These are phyloP conservation scores for Pararge aegeria DNA, from an alignment of 1,140 invertebrate genomes.

Conservation along the genomic window DNA sequence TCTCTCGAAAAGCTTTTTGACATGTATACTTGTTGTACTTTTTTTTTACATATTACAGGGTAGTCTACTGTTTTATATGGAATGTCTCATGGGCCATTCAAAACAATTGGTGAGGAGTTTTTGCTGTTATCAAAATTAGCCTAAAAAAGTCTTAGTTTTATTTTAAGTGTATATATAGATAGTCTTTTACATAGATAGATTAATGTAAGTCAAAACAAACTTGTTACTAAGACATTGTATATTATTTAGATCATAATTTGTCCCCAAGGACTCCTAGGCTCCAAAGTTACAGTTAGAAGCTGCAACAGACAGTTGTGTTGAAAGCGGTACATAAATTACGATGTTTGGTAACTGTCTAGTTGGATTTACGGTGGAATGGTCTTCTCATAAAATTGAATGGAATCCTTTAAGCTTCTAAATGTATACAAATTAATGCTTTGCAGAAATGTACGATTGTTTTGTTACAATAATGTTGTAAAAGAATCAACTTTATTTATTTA, in stretches of 20 bases:
- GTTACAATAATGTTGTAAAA: not conserved
- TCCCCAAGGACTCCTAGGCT: slow-evolving; percentile 17
- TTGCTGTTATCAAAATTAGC: too few relatives aligned
- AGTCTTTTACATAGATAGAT: too few relatives aligned
- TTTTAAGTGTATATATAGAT: too few relatives aligned
- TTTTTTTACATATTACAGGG: too few relatives aligned
- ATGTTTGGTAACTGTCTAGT: slow-evolving; percentile 27
- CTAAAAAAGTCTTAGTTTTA: too few relatives aligned
- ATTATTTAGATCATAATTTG: slow-evolving; percentile 23
- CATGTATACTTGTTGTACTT: too few relatives aligned
- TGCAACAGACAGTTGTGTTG: slow-evolving; percentile 29
- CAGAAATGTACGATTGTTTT: not conserved
- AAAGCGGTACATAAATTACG: slow-evolving; percentile 30
- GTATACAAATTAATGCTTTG: not conserved
- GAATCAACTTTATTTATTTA: too few relatives aligned
- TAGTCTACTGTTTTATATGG: too few relatives aligned
- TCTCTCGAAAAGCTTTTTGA: too few relatives aligned
- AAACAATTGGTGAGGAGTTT: too few relatives aligned
- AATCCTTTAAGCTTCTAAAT: not conserved
- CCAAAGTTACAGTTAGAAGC: slow-evolving; percentile 21
- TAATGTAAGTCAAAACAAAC: not conserved
- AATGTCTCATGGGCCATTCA: too few relatives aligned
- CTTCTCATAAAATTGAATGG: slow-evolving; percentile 20
- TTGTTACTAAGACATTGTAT: not conserved
- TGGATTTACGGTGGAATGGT: slow-evolving; percentile 17